Evolutionary conservation across 2,888 invertebrate genomes (phyloP).

Genomic region (Tinea trinotella): DNA sequence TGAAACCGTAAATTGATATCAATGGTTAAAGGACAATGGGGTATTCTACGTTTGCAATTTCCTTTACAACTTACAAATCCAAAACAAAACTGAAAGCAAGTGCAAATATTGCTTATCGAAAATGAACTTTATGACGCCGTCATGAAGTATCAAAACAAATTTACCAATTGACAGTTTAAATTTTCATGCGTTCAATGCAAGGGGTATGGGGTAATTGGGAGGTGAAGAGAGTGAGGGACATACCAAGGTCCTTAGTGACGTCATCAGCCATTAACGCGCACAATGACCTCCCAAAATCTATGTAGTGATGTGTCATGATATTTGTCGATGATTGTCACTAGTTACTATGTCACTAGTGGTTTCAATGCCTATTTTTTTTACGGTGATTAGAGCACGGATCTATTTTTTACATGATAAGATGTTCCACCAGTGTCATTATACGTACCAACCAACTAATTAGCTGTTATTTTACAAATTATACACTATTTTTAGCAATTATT

Average conservation of each 20-base stretch:
- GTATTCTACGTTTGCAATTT: conserved; percentile 1
- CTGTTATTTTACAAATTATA: no score
- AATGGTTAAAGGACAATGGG: neutral
- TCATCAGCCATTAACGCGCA: conserved; percentile 41
- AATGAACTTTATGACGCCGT: neutral
- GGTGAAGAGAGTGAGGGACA: conserved; percentile 34
- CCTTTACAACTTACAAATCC: conserved; percentile 3
- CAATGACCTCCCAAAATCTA: conserved; percentile 59
- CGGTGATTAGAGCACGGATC: neutral
- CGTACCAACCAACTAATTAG: no score
- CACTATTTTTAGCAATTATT: no score
- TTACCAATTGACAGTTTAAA: conserved; percentile 20
- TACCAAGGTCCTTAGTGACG: conserved; percentile 70
- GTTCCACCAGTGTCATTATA: neutral
- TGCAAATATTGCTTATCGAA: neutral
- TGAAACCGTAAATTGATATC: neutral
- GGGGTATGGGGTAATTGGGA: conserved; percentile 20
- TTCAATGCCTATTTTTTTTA: conserved; percentile 4
- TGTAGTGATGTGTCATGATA: conserved; percentile 23
- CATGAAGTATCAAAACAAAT: neutral
- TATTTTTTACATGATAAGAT: neutral
- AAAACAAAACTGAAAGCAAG: neutral
- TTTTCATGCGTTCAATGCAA: conserved; percentile 42
- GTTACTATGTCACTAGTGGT: neutral
- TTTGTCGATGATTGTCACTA: conserved; percentile 13